Conservation (phyloP, 2,113 vertebrate species). For the Psophia crepitans region DNA sequence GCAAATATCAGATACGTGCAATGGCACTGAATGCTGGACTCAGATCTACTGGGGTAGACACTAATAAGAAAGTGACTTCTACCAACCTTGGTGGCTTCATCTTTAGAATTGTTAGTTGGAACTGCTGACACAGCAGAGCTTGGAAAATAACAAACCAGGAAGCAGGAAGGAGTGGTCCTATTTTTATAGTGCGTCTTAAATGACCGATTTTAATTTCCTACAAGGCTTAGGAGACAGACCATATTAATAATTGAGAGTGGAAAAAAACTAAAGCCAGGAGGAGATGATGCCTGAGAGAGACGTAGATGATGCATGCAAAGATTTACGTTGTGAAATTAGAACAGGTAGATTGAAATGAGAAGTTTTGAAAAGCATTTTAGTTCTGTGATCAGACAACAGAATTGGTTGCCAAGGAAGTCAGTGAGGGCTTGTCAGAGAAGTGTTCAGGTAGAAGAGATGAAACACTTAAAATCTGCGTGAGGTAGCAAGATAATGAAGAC, state of each 20-base stretch:
- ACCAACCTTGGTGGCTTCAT: background rate
- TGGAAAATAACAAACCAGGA: slow-evolving; percentile 14
- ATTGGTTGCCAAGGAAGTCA: background rate
- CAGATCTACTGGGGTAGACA: background rate
- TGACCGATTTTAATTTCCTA: background rate
- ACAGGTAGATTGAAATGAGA: background rate
- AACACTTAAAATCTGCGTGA: background rate
- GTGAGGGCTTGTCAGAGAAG: background rate
- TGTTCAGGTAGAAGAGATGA: background rate
- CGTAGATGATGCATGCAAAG: background rate
- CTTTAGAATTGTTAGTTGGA: background rate
- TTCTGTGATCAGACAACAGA: background rate
- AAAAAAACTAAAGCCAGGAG: background rate
- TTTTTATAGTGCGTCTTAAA: background rate
- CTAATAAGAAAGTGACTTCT: slow-evolving; percentile 29
- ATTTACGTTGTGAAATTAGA: background rate
- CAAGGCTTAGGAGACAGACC: background rate
- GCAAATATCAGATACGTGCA: background rate
- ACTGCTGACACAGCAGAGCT: background rate
- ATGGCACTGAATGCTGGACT: background rate
- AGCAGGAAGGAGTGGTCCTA: background rate
- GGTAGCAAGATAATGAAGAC: background rate
- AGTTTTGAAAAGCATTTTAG: background rate
- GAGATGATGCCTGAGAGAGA: background rate
- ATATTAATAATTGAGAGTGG: background rate